Conservation (phyloP, 2,113 vertebrate species). For the Psilopogon haemacephalus region DNA sequence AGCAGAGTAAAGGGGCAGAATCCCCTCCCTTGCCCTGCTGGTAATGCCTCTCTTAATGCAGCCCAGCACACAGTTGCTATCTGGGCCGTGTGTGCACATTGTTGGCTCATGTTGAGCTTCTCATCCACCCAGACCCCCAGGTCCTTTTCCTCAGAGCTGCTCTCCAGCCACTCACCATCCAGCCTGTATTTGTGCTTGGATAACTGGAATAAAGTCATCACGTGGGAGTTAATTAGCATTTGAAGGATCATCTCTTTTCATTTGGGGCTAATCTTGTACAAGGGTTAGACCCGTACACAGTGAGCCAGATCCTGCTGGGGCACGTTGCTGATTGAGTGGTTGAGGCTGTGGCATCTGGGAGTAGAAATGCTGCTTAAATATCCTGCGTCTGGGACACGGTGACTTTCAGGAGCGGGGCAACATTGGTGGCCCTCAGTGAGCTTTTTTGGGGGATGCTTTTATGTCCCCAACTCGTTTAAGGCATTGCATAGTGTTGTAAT, state of each 20-base stretch:
- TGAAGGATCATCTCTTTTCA: not conserved
- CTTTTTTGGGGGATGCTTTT: not conserved
- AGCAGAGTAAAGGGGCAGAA: too few relatives aligned
- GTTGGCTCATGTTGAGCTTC: too few relatives aligned
- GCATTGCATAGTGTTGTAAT: not conserved
- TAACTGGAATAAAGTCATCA: not conserved
- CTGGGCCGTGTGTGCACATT: too few relatives aligned
- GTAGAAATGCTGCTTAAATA: not conserved
- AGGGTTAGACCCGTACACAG: not conserved
- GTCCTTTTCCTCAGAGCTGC: too few relatives aligned
- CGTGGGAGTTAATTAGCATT: not conserved
- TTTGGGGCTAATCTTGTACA: not conserved
- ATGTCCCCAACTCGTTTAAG: not conserved
- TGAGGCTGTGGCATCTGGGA: not conserved
- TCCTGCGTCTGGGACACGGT: accelerated
- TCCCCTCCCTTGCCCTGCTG: too few relatives aligned
- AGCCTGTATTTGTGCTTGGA: too few relatives aligned
- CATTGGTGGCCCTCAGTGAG: not conserved
- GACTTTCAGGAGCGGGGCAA: not conserved
- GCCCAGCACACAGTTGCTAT: too few relatives aligned
- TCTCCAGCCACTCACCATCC: too few relatives aligned
- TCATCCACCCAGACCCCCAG: too few relatives aligned
- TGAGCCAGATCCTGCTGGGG: not conserved
- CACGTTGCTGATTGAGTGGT: not conserved
- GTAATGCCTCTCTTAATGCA: too few relatives aligned